phyloP scores from a whole-genome alignment of 2,113 vertebrate species.

The Microcebus lehilahytsara region DNA sequence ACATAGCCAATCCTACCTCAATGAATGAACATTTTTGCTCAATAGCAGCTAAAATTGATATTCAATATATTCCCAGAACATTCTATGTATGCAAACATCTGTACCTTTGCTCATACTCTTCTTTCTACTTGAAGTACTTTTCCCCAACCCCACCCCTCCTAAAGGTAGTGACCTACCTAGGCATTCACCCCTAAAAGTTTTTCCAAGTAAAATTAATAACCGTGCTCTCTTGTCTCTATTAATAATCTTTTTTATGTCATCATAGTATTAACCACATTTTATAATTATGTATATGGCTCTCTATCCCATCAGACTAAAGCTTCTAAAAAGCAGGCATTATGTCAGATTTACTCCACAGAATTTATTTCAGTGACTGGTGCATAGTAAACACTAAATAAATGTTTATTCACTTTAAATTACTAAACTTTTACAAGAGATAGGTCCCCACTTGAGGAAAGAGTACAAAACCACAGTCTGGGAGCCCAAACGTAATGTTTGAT shows the following conservation, averaged over 20 bases:
- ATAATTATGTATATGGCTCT: neutral
- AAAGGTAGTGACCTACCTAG: neutral
- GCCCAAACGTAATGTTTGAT: neutral
- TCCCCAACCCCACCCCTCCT: neutral
- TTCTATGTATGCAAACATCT: neutral
- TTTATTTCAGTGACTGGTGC: neutral
- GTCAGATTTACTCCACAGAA: neutral
- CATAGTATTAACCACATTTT: neutral
- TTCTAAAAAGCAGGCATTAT: neutral
- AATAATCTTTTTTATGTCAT: neutral
- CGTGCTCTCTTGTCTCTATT: neutral
- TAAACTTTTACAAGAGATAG: neutral
- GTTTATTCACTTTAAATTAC: neutral
- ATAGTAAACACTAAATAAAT: neutral
- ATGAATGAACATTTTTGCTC: neutral
- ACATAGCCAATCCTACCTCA: neutral
- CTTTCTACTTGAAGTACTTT: neutral
- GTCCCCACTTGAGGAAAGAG: neutral
- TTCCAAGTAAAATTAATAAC: neutral
- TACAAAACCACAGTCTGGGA: neutral
- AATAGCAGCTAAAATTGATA: neutral
- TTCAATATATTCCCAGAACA: neutral
- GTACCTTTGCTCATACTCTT: neutral
- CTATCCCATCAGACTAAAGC: neutral
- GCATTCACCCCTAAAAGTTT: neutral